Evolutionary conservation across 2,113 vertebrate genomes (phyloP).

Genomic region (Gymnogyps californianus): DNA sequence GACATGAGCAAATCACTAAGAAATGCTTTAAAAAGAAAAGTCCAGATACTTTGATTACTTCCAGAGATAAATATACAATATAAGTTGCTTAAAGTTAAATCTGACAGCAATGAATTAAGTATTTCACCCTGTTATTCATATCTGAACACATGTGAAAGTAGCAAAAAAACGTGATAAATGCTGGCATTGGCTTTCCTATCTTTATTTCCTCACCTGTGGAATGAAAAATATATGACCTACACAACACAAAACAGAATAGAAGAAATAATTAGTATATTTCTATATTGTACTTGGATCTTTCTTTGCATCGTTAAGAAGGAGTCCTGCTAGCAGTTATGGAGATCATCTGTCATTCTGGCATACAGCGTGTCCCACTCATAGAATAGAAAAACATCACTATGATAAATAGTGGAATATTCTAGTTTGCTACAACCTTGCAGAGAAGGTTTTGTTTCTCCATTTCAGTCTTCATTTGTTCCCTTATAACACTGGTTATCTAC

Average conservation of each 20-base stretch:
- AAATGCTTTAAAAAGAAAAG: background rate
- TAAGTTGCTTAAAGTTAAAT: background rate
- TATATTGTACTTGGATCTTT: background rate
- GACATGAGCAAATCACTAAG: background rate
- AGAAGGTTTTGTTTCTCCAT: background rate
- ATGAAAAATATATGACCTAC: background rate
- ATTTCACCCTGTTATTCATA: background rate
- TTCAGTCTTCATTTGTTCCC: background rate
- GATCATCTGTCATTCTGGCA: background rate
- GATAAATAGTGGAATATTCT: background rate
- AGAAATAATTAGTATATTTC: background rate
- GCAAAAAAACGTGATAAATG: background rate
- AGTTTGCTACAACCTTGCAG: background rate
- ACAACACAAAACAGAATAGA: background rate
- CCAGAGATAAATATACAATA: background rate
- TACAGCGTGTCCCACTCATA: fast-evolving
- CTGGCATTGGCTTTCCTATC: background rate
- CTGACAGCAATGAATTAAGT: background rate
- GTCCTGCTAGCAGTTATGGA: background rate
- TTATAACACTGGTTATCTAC: background rate
- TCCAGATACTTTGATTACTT: background rate
- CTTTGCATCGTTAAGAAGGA: background rate
- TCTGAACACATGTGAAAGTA: background rate
- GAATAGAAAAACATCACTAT: background rate
- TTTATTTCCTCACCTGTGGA: background rate